Conservation (phyloP, 2,113 vertebrate species). For the Saguinus midas region DNA sequence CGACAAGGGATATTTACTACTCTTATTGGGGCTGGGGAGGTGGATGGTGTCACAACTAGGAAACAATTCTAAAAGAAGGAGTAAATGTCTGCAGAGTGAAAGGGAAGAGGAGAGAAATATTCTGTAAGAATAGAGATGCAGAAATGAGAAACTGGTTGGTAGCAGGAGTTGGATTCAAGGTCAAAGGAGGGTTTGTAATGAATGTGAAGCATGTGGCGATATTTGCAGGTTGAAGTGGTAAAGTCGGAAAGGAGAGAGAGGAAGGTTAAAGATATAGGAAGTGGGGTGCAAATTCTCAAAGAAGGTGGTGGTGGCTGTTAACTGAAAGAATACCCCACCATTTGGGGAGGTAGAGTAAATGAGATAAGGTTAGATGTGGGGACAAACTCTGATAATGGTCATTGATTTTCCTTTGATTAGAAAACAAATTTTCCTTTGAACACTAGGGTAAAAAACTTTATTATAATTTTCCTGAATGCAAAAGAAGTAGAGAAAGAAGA, state of each 20-base stretch:
- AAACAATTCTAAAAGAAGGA: neutral
- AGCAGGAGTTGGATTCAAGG: neutral
- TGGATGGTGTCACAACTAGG: neutral
- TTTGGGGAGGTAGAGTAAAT: neutral
- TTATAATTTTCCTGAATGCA: neutral
- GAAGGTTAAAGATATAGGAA: neutral
- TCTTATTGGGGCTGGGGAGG: neutral
- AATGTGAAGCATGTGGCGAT: neutral
- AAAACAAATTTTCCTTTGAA: conserved; percentile 10
- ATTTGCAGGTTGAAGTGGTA: neutral
- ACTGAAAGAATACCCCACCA: neutral
- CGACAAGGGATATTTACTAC: neutral
- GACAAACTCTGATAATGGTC: neutral
- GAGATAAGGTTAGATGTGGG: neutral
- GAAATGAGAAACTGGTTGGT: neutral
- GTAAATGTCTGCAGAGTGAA: neutral
- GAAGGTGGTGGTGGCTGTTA: neutral
- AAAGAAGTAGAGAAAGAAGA: neutral
- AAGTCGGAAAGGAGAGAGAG: neutral
- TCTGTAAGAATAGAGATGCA: neutral
- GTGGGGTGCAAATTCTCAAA: neutral
- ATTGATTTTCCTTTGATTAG: conserved; percentile 7
- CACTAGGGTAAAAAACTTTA: neutral
- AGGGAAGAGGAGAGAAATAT: neutral
- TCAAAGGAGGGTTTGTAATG: neutral